These are phyloP conservation scores for Caerostris darwini DNA, from an alignment of 1,140 invertebrate species.

Conservation along the genomic window DNA sequence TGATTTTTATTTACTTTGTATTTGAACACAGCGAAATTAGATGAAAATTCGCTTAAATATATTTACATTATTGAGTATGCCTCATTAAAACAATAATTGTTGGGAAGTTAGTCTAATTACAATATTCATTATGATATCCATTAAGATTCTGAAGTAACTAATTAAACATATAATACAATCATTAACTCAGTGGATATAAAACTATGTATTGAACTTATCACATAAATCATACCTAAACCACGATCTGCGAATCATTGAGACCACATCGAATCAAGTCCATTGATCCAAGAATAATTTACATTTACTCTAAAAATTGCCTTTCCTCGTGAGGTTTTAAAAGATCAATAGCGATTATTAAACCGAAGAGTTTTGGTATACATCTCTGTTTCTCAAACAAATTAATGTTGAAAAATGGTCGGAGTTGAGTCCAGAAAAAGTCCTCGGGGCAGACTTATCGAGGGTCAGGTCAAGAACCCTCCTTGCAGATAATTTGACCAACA, in stretches of 20 bases:
- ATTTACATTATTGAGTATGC: no score
- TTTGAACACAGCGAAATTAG: no score
- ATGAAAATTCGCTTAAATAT: no score
- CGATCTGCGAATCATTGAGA: not conserved
- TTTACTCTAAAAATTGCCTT: not conserved
- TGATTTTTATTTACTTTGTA: no score
- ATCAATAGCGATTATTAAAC: conserved; percentile 8
- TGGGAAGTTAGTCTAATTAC: no score
- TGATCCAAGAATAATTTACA: not conserved
- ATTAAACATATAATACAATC: no score
- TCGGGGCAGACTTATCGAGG: conserved; percentile 18
- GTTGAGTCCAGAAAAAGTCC: not conserved
- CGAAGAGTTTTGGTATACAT: not conserved
- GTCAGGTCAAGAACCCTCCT: conserved; percentile 49
- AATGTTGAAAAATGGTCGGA: conserved; percentile 7
- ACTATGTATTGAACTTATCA: not conserved
- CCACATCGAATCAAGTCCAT: not conserved
- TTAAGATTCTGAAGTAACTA: no score
- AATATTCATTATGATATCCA: no score
- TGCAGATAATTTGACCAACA: conserved; percentile 26
- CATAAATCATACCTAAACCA: not conserved
- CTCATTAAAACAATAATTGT: no score
- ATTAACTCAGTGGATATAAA: no score
- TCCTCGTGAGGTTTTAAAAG: not conserved
- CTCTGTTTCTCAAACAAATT: conserved; percentile 20